These are phyloP conservation scores for Hoplias malabaricus DNA, from an alignment of 2,113 vertebrate genomes.

Conservation along the genomic window DNA sequence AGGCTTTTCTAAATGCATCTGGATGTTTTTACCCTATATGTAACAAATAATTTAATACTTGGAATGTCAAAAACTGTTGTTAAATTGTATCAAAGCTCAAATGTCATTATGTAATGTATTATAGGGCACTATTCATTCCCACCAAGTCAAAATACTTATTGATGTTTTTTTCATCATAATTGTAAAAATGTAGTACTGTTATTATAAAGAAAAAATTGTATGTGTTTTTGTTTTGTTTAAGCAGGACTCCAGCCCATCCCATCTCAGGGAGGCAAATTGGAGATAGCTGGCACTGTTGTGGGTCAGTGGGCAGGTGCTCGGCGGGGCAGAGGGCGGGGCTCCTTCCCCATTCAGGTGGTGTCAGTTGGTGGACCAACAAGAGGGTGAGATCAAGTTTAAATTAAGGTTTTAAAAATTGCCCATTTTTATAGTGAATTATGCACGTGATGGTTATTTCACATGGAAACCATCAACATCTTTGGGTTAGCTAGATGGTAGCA, in stretches of 20 bases:
- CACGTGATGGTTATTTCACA: too few relatives aligned
- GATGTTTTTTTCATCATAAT: neutral
- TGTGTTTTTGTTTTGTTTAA: neutral
- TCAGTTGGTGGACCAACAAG: constrained; percentile 88
- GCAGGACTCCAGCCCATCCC: constrained; percentile 85
- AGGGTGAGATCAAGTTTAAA: constrained; percentile 75
- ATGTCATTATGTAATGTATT: too few relatives aligned
- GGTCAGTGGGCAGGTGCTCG: constrained; percentile 93
- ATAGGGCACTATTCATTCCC: too few relatives aligned
- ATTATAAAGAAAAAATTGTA: neutral
- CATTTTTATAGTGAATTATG: too few relatives aligned
- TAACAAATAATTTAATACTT: too few relatives aligned
- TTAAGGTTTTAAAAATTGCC: neutral
- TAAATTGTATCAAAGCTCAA: too few relatives aligned
- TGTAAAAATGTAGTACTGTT: neutral
- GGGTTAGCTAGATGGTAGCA: neutral
- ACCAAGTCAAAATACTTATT: too few relatives aligned
- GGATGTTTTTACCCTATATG: too few relatives aligned
- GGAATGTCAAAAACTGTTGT: too few relatives aligned
- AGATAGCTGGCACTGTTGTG: constrained; percentile 95
- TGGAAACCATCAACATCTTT: too few relatives aligned
- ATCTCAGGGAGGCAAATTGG: constrained; percentile 93
- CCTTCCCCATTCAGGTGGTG: constrained; percentile 89
- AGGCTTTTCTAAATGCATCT: too few relatives aligned
- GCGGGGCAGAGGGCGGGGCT: constrained; percentile 83